Evolutionary conservation across 1,140 invertebrate species (phyloP).

Genomic region (Hyphantria cunea): DNA sequence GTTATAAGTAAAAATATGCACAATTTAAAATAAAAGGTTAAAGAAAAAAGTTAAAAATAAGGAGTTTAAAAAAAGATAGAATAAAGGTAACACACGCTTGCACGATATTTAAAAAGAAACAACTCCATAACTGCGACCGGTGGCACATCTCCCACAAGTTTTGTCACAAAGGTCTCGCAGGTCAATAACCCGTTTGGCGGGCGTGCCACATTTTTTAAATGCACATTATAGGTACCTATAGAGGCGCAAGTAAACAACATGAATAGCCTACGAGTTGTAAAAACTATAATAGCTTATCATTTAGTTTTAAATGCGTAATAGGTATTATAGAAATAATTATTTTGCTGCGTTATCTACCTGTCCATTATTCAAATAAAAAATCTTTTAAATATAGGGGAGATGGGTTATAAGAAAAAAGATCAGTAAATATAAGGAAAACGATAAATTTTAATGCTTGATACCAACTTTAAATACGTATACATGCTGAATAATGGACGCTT

Average conservation of each 20-base stretch:
- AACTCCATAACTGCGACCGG: constrained; percentile 41
- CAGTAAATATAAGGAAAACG: background rate
- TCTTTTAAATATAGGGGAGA: too few relatives aligned
- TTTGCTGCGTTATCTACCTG: too few relatives aligned
- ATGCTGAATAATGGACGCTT: constrained; percentile 2
- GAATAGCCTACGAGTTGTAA: constrained; percentile 16
- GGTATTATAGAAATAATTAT: too few relatives aligned
- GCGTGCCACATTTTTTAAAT: constrained; percentile 66
- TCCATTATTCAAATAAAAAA: too few relatives aligned
- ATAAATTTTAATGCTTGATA: background rate
- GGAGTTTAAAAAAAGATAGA: constrained; percentile 28
- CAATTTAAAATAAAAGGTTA: too few relatives aligned
- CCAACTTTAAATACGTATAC: constrained; percentile 2
- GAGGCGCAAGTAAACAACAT: constrained; percentile 32
- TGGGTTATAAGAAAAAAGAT: too few relatives aligned
- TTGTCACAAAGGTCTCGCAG: constrained; percentile 69
- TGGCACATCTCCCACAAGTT: constrained; percentile 60
- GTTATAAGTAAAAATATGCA: too few relatives aligned
- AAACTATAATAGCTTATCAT: too few relatives aligned
- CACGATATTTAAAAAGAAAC: constrained; percentile 37
- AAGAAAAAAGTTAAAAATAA: background rate
- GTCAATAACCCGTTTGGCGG: constrained; percentile 67
- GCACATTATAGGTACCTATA: constrained; percentile 33
- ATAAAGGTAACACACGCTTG: constrained; percentile 46
- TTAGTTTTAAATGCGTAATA: too few relatives aligned